phyloP scores from a whole-genome alignment of 2,113 vertebrate species.

The Psittacara wagleri region DNA sequence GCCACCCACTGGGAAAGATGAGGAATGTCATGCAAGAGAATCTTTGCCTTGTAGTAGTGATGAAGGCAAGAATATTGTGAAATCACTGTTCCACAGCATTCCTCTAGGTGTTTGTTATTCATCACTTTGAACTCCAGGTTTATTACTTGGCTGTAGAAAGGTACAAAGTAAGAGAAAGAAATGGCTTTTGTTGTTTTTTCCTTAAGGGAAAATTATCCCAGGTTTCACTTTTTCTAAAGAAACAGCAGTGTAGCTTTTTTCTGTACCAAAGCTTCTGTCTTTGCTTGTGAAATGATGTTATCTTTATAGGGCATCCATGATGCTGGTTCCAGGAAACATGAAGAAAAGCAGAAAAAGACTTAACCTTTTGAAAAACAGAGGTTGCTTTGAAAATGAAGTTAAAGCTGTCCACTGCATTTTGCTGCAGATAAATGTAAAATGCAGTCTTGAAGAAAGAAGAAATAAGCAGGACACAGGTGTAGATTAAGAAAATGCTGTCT shows the following conservation, averaged over 20 bases:
- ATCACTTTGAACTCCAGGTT: not conserved
- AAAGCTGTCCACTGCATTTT: not conserved
- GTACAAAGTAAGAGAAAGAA: not conserved
- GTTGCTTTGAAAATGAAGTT: constrained; percentile 19
- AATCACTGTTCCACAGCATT: not conserved
- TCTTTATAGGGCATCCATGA: not conserved
- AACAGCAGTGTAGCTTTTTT: not conserved
- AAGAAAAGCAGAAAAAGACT: not conserved
- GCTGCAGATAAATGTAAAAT: not conserved
- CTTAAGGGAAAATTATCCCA: not conserved
- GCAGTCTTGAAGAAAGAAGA: not conserved
- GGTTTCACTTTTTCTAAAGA: not conserved
- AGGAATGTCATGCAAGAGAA: not conserved
- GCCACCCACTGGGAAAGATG: not conserved
- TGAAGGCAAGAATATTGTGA: not conserved
- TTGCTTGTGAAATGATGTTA: constrained; percentile 1
- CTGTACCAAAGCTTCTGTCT: not conserved
- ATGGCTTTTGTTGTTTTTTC: not conserved
- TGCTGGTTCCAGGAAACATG: not conserved
- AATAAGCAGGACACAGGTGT: not conserved
- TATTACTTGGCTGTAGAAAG: not conserved
- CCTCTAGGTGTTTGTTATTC: not conserved
- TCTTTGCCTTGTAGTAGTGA: not conserved
- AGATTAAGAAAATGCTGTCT: not conserved
- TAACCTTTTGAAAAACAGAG: not conserved